A percentile compares a stretch with the other conserved stretches of the same genome.
These are phyloP conservation scores for Pardalotus punctatus DNA, from an alignment of 2,113 vertebrate species.

Conservation along the genomic window DNA sequence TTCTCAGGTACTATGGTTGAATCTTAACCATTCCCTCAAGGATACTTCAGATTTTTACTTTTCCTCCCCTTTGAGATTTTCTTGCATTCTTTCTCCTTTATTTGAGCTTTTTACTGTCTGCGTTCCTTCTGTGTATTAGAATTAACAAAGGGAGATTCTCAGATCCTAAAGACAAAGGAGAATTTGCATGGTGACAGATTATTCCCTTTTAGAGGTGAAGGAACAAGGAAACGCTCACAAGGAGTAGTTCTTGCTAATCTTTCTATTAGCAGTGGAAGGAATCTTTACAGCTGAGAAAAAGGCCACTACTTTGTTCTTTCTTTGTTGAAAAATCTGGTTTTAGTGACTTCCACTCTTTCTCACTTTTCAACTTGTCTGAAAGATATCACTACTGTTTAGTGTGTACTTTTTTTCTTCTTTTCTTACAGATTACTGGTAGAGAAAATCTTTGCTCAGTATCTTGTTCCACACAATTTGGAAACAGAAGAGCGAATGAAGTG, in stretches of 20 bases:
- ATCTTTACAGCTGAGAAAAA: not conserved
- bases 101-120: not conserved
- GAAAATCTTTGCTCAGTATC: constrained; percentile 98
- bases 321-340: not conserved
- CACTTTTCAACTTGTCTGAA: not conserved
- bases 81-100: not conserved
- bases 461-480: constrained; percentile 97
- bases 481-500: constrained; percentile 99
- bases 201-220: not conserved
- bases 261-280: not conserved
- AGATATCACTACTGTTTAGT: not conserved
- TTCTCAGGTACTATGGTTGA: not conserved
- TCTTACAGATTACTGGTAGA: constrained; percentile 89
- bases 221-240: not conserved
- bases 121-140: not conserved
- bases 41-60: not conserved
- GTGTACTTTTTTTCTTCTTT: constrained; percentile 9
- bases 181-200: not conserved
- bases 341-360: not conserved
- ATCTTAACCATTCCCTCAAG: not conserved
- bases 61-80: not conserved
- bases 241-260: not conserved
- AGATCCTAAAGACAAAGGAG: not conserved
- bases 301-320: not conserved
- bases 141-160: not conserved